These are phyloP conservation scores for Monochamus saltuarius DNA, from an alignment of 1,140 invertebrate species.

Conservation along the genomic window DNA sequence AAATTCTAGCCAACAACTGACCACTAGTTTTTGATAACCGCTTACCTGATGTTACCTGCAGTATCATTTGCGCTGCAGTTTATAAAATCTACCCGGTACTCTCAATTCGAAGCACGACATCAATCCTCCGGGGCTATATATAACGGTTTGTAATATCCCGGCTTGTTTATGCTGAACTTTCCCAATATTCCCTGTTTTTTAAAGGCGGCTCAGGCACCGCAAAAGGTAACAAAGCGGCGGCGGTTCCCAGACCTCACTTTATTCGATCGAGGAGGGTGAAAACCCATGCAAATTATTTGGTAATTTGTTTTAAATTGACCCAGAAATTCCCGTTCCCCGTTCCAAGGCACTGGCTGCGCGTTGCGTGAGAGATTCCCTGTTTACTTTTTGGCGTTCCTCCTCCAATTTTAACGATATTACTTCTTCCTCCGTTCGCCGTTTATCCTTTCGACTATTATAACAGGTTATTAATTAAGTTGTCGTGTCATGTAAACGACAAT, in stretches of 20 bases:
- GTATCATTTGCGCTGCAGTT: too few species aligned
- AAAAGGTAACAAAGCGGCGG: neutral
- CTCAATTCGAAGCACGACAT: neutral
- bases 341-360: neutral
- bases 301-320: slow-evolving; percentile 28
- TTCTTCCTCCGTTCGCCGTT: neutral
- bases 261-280: slow-evolving; percentile 9
- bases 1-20: too few species aligned
- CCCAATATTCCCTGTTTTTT: neutral
- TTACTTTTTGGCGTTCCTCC: slow-evolving; percentile 4
- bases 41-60: too few species aligned
- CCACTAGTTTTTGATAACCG: too few species aligned
- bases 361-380: slow-evolving; percentile 6
- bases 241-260: slow-evolving; percentile 11
- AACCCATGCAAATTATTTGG: slow-evolving; percentile 7
- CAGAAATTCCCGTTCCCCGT: slow-evolving; percentile 3
- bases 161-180: slow-evolving; percentile 6
- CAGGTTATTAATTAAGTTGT: slow-evolving; percentile 12
- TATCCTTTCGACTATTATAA: slow-evolving; percentile 9
- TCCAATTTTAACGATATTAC: neutral
- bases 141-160: neutral
- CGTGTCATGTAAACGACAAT: neutral
- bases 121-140: neutral
- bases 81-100: neutral
- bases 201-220: slow-evolving; percentile 4